phyloP scores from a whole-genome alignment of 1,140 invertebrate species.

The Diachasmimorpha longicaudata region DNA sequence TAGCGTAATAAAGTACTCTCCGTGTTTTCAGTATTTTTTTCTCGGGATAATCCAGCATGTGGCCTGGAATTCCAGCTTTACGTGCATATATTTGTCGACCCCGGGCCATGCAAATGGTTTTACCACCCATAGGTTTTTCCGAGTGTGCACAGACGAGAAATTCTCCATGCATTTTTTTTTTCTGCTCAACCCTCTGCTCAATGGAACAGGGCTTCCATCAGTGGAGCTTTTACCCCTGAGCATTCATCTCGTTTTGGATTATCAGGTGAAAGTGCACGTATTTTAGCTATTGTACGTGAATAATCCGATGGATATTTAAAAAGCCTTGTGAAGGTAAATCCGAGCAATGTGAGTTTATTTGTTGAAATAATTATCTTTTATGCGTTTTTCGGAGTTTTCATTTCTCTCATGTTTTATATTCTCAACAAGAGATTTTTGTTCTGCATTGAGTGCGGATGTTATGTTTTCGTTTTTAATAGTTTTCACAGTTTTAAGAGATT shows the following conservation, averaged over 20 bases:
- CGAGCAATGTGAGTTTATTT: background rate
- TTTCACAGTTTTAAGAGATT: no score
- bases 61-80: background rate
- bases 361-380: background rate
- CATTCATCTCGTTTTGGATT: slow-evolving; percentile 9
- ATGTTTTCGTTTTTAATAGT: no score
- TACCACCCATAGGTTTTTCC: background rate
- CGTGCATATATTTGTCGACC: background rate
- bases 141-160: background rate
- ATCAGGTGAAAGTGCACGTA: slow-evolving; percentile 18
- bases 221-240: slow-evolving; percentile 10
- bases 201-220: background rate
- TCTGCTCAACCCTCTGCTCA: background rate
- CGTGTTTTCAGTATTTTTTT: background rate
- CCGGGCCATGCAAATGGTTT: background rate
- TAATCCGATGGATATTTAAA: slow-evolving; percentile 20
- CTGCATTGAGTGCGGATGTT: no score
- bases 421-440: background rate
- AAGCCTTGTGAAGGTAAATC: slow-evolving; percentile 13
- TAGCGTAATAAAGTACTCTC: background rate
- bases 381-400: background rate
- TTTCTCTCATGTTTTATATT: background rate
- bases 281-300: slow-evolving; percentile 16
- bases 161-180: background rate
- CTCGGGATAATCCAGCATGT: background rate